Base-by-base conservation (phyloP, 2,888 invertebrate genomes). In the Drosophila formosana region DNA sequence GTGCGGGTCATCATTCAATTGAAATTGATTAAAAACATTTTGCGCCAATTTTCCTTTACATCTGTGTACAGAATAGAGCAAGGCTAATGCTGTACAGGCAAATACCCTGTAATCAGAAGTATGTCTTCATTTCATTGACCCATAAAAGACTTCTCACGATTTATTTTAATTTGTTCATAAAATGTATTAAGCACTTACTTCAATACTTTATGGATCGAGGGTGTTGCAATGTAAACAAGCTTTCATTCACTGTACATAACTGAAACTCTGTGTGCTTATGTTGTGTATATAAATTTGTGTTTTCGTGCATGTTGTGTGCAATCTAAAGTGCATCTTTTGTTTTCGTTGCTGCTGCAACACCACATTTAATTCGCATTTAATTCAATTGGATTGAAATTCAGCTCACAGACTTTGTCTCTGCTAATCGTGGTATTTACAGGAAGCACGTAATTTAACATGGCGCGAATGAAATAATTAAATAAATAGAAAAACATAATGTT, bases 1-100 rank as follows among this genome's bases (percentile, higher is more conserved):
- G 91, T 84, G 89, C 82, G 91, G 91, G 90, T 90, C 91, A 90
- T 91, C 91, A 90, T 91, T 91, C 89, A 91, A 91, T 91, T 91
- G 75, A 91, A 90, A 85, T 89, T 90, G 82, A 91, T 91, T 90
- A 89, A 90, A 90, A 85, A 78, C 75, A 85, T 85, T 90, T 82
- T 82, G 80, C 83, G 72, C 78, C 82, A 85, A 76, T 77, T 89
- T 75, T 72, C 47, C 55, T 32, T 55, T 47, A 32, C 64, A 62
- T 9, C 25, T 56, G 45, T 34, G 65, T 18, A 58, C 13, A 58
- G 18, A 45, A 13, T 3, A n/a, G 9, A 5, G 47, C 6, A 34
- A 13, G n/a, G 28, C n/a, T 11, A 26, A 7, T 26, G 9, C 4
- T 32, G 11, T 4, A 1, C 30, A 0, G 2, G 0, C 2, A 25